Evolutionary conservation across 2,113 vertebrate genomes (phyloP).

Genomic region (Rhizomys pruinosus): DNA sequence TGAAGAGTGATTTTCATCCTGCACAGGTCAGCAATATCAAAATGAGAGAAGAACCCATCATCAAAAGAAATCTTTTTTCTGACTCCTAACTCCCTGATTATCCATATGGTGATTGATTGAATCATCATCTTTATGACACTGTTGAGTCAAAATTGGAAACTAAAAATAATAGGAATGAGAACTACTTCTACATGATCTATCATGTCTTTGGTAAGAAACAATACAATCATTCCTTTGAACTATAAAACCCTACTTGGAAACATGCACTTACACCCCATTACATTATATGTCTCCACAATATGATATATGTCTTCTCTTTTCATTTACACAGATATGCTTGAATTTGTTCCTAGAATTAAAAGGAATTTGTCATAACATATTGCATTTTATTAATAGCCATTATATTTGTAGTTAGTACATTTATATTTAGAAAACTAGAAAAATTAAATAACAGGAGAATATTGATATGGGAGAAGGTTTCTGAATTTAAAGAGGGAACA

Average conservation of each 20-base stretch:
- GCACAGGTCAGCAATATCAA: slow-evolving; percentile 17
- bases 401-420: not conserved
- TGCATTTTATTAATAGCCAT: slow-evolving; percentile 43
- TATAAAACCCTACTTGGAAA: not conserved
- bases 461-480: not conserved
- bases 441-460: not conserved
- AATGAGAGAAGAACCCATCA: not conserved
- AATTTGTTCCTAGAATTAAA: slow-evolving; percentile 53
- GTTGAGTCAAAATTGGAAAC: slow-evolving; percentile 33
- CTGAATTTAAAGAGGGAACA: not conserved
- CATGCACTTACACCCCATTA: not conserved
- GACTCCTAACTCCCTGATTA: not conserved
- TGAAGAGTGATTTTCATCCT: not conserved
- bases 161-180: slow-evolving; percentile 2
- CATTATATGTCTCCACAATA: not conserved
- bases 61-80: not conserved
- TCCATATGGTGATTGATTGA: not conserved
- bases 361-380: not conserved
- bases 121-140: not conserved
- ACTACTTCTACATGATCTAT: slow-evolving; percentile 17
- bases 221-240: slow-evolving; percentile 25
- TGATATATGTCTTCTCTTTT: not conserved
- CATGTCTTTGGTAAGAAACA: slow-evolving; percentile 31
- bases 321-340: not conserved
- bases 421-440: not conserved